These are phyloP conservation scores for Thera obeliscata DNA, from an alignment of 2,888 invertebrate genomes.

Conservation along the genomic window DNA sequence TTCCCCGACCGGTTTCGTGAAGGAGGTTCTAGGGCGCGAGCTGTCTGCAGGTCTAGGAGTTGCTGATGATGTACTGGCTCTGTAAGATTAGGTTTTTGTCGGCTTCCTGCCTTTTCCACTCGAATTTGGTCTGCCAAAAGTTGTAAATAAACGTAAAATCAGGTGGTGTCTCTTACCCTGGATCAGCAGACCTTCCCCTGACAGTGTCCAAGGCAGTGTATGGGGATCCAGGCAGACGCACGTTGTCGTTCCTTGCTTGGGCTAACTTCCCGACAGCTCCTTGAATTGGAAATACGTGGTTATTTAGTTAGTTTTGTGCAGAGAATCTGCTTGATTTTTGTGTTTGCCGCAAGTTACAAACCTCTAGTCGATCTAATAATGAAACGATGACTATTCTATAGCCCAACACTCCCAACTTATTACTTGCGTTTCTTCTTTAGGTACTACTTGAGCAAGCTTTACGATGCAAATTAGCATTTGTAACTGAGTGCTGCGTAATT, in stretches of 20 bases:
- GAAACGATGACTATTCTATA: too few relatives aligned
- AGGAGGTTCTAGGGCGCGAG: constrained; percentile 64
- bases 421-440: too few relatives aligned
- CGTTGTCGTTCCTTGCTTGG: constrained; percentile 77
- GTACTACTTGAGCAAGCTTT: too few relatives aligned
- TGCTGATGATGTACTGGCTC: constrained; percentile 33
- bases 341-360: too few relatives aligned
- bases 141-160: too few relatives aligned
- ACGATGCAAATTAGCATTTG: too few relatives aligned
- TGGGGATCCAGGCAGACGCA: constrained; percentile 69
- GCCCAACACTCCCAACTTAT: too few relatives aligned
- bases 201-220: constrained; percentile 64
- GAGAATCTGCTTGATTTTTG: too few relatives aligned
- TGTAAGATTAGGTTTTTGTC: constrained; percentile 17
- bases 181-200: constrained; percentile 68
- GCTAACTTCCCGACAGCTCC: constrained; percentile 49
- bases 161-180: constrained; percentile 46
- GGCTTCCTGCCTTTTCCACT: not conserved
- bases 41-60: constrained; percentile 31
- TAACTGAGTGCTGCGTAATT: too few relatives aligned
- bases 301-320: not conserved
- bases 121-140: too few relatives aligned
- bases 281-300: constrained; percentile 1
- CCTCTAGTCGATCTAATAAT: too few relatives aligned
- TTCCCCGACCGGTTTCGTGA: constrained; percentile 48